Conservation (phyloP, 2,888 invertebrate species). For the Tigriopus californicus region DNA sequence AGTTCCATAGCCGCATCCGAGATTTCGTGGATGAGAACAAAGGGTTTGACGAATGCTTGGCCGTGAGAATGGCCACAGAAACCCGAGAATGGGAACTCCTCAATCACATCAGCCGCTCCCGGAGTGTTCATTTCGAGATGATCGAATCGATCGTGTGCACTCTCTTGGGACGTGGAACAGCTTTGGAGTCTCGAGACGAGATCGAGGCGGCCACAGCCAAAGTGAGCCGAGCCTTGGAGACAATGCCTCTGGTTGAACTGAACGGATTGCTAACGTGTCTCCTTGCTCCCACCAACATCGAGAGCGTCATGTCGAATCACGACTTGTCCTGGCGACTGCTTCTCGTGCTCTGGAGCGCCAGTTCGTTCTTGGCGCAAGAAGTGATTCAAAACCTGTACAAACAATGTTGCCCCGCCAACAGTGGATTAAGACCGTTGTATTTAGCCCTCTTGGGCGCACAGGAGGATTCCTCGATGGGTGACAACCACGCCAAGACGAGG, state of each 20-base stretch:
- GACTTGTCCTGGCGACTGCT: no score
- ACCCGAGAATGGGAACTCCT: conserved; percentile 10
- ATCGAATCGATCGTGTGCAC: neutral
- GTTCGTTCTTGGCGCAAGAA: no score
- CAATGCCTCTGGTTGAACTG: conserved; percentile 1
- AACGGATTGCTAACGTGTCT: conserved; percentile 7
- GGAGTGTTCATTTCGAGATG: neutral
- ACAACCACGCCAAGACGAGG: no score
- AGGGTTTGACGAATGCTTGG: conserved; percentile 4
- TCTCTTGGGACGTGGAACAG: neutral
- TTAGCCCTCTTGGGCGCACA: no score
- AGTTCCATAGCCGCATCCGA: neutral
- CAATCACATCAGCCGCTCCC: neutral
- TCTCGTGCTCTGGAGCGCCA: no score
- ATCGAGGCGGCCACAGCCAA: neutral
- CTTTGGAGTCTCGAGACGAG: no score
- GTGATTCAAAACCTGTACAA: no score
- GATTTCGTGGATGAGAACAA: conserved; percentile 1
- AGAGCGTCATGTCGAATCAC: no score
- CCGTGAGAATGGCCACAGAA: conserved; percentile 7
- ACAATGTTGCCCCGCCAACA: no score
- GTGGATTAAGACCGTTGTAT: no score
- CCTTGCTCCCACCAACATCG: neutral
- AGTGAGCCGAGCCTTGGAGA: neutral
- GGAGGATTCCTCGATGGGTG: no score